phyloP scores from a whole-genome alignment of 2,888 invertebrate genomes.

The Maniola hyperantus region DNA sequence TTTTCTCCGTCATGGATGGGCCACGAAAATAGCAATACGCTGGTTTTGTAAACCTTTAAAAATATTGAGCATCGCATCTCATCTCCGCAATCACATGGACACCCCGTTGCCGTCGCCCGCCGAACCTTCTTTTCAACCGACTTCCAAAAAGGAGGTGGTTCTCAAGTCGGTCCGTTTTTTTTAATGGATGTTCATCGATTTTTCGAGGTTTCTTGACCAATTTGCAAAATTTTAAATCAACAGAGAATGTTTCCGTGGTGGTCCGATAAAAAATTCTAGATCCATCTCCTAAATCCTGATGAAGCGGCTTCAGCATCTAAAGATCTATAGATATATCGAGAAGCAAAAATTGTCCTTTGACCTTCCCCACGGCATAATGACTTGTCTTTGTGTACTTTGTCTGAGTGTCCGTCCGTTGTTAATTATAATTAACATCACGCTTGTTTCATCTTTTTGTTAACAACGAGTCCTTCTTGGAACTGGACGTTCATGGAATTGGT shows the following conservation, averaged over 20 bases:
- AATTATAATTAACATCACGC: not conserved
- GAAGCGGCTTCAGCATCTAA: too few species aligned
- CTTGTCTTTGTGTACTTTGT: not conserved
- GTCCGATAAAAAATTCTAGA: too few species aligned
- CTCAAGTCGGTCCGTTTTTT: not conserved
- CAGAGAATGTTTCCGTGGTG: too few species aligned
- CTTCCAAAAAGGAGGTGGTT: too few species aligned
- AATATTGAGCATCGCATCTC: too few species aligned
- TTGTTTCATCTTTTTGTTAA: not conserved
- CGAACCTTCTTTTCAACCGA: not conserved
- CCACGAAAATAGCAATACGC: constrained; percentile 31
- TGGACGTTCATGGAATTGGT: not conserved
- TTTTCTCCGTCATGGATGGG: constrained; percentile 36
- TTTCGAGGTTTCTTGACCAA: too few species aligned
- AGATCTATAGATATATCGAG: not conserved
- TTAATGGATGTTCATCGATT: too few species aligned
- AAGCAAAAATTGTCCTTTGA: not conserved
- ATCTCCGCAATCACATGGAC: constrained; percentile 3
- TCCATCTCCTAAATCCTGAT: too few species aligned
- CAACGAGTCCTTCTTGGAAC: not conserved
- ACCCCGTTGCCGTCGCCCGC: too few species aligned
- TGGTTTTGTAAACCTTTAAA: too few species aligned
- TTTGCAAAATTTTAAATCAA: too few species aligned
- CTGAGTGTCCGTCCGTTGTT: not conserved
- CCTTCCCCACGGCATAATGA: not conserved